Evolutionary conservation across 1,140 invertebrate species (phyloP), one percentile per base, ranked within the genome.

Genomic region (Drosophila azteca): DNA sequence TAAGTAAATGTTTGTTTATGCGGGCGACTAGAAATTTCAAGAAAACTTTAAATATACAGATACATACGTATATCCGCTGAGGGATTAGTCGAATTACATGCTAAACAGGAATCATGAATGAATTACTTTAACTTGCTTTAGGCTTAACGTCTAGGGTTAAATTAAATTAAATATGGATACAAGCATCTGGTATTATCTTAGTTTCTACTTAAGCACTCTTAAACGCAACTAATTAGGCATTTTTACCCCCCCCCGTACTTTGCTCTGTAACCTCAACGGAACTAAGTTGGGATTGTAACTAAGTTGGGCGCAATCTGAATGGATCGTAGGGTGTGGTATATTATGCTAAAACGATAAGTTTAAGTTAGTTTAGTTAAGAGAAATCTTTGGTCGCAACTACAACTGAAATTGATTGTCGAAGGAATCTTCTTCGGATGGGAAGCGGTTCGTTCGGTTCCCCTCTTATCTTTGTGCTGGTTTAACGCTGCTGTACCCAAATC

Each of bases 1-100:
- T 80, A 69, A 74, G 67, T 85, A 85, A 78, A 82, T 80, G 69
- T 85, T 85, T 77, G n/a, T 83, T 85, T 85, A 81, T 85, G 77
- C 78, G 82, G 82, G 82, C 82, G 82, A 85, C 82, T 85, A 85
- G 82, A 85, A 85, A 78, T 87, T 85, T 60, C 69, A 87, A 85
- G 85, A 87, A 87, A 82, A 73, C 67, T 84, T 87, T 69, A 87
- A 77, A 85, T 68, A 62, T 87, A 69, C 55, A 79, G 20, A 77
- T 76, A 81, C 82, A 58, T 85, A 67, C 22, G 22, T 41, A 24
- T n/a, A 48, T 69, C 64, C 66, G 66, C 31, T 58, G 41, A 58
- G 64, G 69, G 82, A 82, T 70, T 82, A 76, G 60, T 53, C 58
- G 52, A 65, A 41, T 84, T 84, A 87, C 74, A 62, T 55, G 74